Conservation (phyloP, 2,888 invertebrate species). For the Ischnura elegans region DNA sequence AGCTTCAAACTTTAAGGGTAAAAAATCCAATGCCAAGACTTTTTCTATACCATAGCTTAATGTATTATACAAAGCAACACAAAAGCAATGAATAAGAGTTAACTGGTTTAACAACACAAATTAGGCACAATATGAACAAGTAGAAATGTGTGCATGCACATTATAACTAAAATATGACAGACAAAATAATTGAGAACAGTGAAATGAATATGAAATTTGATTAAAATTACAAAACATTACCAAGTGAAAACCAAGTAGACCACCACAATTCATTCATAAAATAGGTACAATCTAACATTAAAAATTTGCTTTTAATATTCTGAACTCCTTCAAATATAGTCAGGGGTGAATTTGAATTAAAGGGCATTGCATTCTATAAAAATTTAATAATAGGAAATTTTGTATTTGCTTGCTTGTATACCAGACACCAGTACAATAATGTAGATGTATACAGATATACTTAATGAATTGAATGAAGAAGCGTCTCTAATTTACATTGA, state of each 20-base stretch:
- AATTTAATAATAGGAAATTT: no score
- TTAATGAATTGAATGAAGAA: no score
- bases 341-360: no score
- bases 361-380: no score
- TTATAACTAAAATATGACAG: background rate
- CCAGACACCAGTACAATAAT: no score
- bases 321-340: background rate
- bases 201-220: background rate
- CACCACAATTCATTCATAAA: background rate
- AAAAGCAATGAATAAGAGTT: background rate
- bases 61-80: background rate
- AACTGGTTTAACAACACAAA: background rate
- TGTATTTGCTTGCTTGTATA: no score
- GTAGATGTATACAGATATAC: no score
- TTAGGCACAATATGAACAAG: background rate
- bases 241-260: background rate
- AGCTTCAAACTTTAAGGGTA: background rate
- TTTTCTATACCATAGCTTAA: background rate
- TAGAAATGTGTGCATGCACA: background rate
- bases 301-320: background rate
- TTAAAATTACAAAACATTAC: background rate
- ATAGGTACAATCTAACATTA: background rate
- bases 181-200: background rate
- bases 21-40: background rate
- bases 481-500: no score